Conservation (phyloP, 2,113 vertebrate species). For the Silurus asotus region DNA sequence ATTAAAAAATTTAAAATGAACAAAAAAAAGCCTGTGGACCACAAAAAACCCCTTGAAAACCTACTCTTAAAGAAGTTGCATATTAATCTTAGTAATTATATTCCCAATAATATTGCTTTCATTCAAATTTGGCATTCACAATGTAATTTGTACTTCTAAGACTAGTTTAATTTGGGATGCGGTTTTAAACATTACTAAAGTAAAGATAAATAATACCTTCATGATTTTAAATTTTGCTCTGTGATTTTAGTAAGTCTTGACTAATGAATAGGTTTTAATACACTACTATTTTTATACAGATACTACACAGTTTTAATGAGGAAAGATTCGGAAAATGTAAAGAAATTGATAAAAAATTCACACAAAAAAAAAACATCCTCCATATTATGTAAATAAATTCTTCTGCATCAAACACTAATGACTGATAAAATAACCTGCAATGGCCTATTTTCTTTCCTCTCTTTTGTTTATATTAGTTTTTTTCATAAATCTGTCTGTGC, state of each 20-base stretch:
- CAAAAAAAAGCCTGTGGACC: background rate
- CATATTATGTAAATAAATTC: background rate
- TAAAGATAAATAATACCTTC: background rate
- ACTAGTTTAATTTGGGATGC: background rate
- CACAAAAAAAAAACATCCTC: background rate
- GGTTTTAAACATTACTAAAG: background rate
- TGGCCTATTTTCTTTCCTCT: background rate
- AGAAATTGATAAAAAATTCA: background rate
- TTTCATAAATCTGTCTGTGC: background rate
- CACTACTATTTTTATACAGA: background rate
- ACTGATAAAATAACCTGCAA: background rate
- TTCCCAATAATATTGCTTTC: background rate
- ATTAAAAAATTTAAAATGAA: background rate
- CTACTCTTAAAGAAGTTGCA: background rate
- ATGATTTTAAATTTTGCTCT: background rate
- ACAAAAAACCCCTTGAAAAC: background rate
- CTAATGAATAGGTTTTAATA: background rate
- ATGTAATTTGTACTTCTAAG: background rate
- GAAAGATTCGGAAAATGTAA: background rate
- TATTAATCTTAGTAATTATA: background rate
- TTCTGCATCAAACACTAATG: background rate
- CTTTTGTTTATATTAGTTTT: background rate
- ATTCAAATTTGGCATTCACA: background rate
- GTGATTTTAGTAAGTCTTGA: background rate
- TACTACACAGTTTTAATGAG: background rate